Conservation (phyloP, 2,797 vertebrate genomes). For the Labroides dimidiatus region DNA sequence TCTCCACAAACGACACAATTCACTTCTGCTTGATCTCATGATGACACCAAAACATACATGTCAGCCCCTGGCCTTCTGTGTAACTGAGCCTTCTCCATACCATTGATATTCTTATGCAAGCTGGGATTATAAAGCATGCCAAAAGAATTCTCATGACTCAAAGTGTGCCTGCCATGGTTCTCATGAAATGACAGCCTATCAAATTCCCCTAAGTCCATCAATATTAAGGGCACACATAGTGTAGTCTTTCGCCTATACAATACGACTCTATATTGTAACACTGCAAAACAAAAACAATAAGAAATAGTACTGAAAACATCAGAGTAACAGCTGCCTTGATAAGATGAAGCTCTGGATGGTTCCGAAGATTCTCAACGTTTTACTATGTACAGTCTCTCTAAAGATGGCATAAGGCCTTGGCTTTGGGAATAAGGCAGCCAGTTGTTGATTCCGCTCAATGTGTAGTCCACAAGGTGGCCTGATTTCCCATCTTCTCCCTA, state of each 20-base stretch:
- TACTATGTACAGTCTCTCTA: slow-evolving; percentile 81
- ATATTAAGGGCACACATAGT: slow-evolving; percentile 70
- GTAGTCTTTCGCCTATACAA: slow-evolving; percentile 72
- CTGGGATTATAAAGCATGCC: slow-evolving; percentile 68
- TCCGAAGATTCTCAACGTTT: slow-evolving; percentile 73
- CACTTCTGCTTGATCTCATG: slow-evolving; percentile 69
- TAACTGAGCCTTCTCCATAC: slow-evolving; percentile 79
- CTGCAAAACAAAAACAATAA: slow-evolving; percentile 70
- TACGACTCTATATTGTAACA: slow-evolving; percentile 69
- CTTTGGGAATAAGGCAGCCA: slow-evolving; percentile 86
- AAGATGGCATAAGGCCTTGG: slow-evolving; percentile 83
- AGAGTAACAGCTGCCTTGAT: slow-evolving; percentile 83
- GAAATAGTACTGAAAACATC: slow-evolving; percentile 76
- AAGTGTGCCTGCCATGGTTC: slow-evolving; percentile 67
- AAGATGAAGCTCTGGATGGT: slow-evolving; percentile 80
- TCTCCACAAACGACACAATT: slow-evolving; percentile 64
- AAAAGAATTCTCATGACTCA: slow-evolving; percentile 57
- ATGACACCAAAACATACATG: slow-evolving; percentile 63
- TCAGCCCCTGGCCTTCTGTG: slow-evolving; percentile 56
- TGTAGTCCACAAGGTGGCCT: slow-evolving; percentile 76
- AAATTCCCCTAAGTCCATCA: slow-evolving; percentile 68
- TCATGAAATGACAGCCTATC: slow-evolving; percentile 63
- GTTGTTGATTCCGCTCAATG: slow-evolving; percentile 79
- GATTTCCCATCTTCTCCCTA: slow-evolving; percentile 69
- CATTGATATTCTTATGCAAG: slow-evolving; percentile 62